These are phyloP conservation scores for Redunca redunca DNA, from an alignment of 2,113 vertebrate species.

Conservation along the genomic window DNA sequence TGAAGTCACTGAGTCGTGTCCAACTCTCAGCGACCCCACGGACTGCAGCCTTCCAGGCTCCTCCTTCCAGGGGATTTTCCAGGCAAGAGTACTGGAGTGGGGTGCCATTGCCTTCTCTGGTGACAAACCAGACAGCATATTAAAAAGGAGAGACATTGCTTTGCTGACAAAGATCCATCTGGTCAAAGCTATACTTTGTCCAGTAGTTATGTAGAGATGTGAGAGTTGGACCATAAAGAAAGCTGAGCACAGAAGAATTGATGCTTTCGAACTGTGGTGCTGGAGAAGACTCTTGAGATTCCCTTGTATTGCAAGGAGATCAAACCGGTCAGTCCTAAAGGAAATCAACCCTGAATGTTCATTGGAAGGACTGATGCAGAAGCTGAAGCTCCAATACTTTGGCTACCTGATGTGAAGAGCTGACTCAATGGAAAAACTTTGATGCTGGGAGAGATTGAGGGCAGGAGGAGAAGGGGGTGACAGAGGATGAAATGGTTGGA, in stretches of 20 bases:
- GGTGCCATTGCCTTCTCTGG: no score
- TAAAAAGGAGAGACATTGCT: not conserved
- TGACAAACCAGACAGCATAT: not conserved
- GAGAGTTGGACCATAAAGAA: not conserved
- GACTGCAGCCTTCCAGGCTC: no score
- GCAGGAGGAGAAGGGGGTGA: not conserved
- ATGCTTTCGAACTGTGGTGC: not conserved
- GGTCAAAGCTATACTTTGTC: not conserved
- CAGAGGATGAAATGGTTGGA: not conserved
- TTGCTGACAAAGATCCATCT: not conserved
- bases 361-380: not conserved
- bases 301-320: not conserved
- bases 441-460: not conserved
- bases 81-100: no score
- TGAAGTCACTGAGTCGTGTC: no score
- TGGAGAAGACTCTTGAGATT: not conserved
- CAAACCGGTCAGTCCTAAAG: not conserved
- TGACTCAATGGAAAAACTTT: not conserved
- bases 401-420: not conserved
- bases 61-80: no score
- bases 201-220: not conserved
- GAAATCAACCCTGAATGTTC: not conserved
- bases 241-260: not conserved
- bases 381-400: not conserved
- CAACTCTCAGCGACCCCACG: no score